A percentile compares a stretch with the other conserved stretches of the same genome.
Evolutionary conservation across 1,140 invertebrate genomes (phyloP).

Genomic region (Elymnias hypermnestra): DNA sequence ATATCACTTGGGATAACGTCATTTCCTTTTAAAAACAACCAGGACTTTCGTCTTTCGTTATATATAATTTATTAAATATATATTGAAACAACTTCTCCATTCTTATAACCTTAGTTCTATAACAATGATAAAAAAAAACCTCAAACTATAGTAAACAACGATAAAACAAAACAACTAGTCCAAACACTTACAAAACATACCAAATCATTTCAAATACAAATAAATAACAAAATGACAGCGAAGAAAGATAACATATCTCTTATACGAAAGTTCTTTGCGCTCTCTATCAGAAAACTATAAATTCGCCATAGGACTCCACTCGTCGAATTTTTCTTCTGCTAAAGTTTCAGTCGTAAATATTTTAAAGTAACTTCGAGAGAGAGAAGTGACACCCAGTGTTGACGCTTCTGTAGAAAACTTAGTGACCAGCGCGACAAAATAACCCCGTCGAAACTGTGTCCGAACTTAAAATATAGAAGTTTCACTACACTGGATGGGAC

Average conservation of each 20-base stretch:
- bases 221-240: slow-evolving; percentile 50
- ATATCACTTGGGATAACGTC: too few species aligned
- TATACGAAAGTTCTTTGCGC: slow-evolving; percentile 41
- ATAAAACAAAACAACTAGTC: slow-evolving; percentile 18
- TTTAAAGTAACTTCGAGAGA: slow-evolving; percentile 62
- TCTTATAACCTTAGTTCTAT: too few species aligned
- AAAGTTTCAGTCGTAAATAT: slow-evolving; percentile 64
- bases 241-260: slow-evolving; percentile 49
- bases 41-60: too few species aligned
- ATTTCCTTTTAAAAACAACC: too few species aligned
- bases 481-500: not conserved
- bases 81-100: too few species aligned
- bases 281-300: slow-evolving; percentile 52
- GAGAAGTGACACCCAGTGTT: slow-evolving; percentile 62
- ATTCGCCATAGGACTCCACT: slow-evolving; percentile 44
- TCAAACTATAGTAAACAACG: not conserved
- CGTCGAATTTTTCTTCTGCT: slow-evolving; percentile 49
- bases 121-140: not conserved
- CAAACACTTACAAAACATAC: slow-evolving; percentile 7
- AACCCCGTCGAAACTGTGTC: slow-evolving; percentile 45
- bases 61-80: too few species aligned
- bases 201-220: slow-evolving; percentile 40
- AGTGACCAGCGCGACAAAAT: slow-evolving; percentile 53
- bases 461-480: slow-evolving; percentile 22
- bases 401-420: slow-evolving; percentile 51